phyloP scores from a whole-genome alignment of 2,888 invertebrate genomes.

The Macroteleia sp. region DNA sequence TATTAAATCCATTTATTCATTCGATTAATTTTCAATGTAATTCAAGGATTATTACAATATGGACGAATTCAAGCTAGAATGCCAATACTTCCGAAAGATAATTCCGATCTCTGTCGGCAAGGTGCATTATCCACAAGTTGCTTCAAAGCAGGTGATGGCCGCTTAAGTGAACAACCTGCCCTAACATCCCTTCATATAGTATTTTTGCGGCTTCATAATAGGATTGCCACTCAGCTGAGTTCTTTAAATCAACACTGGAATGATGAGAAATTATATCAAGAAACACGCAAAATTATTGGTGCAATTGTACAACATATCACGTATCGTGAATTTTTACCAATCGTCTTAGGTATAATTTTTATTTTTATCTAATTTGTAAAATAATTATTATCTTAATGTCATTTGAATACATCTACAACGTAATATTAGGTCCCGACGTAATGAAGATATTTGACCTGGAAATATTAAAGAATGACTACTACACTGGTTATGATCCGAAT shows the following conservation, averaged over 20 bases:
- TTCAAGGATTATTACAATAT: slow-evolving; percentile 84
- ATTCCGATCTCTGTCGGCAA: slow-evolving; percentile 89
- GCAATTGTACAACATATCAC: slow-evolving; percentile 94
- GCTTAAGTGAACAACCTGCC: slow-evolving; percentile 92
- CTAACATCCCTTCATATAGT: slow-evolving; percentile 90
- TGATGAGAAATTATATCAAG: slow-evolving; percentile 94
- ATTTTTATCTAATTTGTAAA: no score
- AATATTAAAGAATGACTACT: slow-evolving; percentile 88
- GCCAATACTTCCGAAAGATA: slow-evolving; percentile 85
- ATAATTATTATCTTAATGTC: no score
- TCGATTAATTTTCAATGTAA: no score
- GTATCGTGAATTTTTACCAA: slow-evolving; percentile 92
- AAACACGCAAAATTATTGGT: slow-evolving; percentile 90
- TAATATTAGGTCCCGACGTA: slow-evolving; percentile 89
- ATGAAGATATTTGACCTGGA: slow-evolving; percentile 90
- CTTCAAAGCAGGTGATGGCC: slow-evolving; percentile 91
- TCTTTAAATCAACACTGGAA: slow-evolving; percentile 93
- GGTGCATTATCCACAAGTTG: slow-evolving; percentile 90
- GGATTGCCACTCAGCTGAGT: slow-evolving; percentile 89
- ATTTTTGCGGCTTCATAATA: slow-evolving; percentile 90
- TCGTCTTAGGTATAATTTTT: slow-evolving; percentile 87
- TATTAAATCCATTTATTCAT: no score
- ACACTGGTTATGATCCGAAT: slow-evolving; percentile 88
- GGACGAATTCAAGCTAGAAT: slow-evolving; percentile 87
- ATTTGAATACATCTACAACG: no score